Conservation (phyloP, 2,797 vertebrate genomes). For the Aulostomus chinensis region DNA sequence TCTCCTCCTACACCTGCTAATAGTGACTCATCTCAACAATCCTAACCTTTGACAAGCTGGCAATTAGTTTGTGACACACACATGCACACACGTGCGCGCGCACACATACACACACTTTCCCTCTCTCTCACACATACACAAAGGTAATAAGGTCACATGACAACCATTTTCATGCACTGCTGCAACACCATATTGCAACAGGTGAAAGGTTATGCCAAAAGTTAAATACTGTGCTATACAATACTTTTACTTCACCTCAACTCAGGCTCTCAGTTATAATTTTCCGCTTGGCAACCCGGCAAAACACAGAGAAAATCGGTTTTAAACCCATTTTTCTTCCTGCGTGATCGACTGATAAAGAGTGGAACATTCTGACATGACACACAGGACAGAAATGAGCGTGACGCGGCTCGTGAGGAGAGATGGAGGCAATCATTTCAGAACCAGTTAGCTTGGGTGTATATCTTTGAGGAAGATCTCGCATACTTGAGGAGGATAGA, state of each 20-base stretch:
- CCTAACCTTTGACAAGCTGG: background rate
- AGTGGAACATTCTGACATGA: too few species aligned
- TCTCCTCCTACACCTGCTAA: constrained; percentile 1
- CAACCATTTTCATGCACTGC: constrained; percentile 15
- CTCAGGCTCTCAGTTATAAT: too few species aligned
- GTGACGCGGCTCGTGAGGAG: background rate
- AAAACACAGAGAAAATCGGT: background rate
- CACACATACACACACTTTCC: too few species aligned
- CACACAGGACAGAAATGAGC: background rate
- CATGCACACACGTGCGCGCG: too few species aligned
- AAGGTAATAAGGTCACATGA: constrained; percentile 20
- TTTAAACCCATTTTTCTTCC: background rate
- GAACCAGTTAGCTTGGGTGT: background rate
- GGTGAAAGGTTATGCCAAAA: constrained; percentile 19
- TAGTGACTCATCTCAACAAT: constrained; percentile 12
- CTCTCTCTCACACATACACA: background rate
- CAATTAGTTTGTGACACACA: background rate
- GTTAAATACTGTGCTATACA: constrained; percentile 39
- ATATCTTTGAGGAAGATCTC: background rate
- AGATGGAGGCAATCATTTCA: background rate
- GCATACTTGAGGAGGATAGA: too few species aligned
- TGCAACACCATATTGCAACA: constrained; percentile 7
- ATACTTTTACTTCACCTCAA: constrained; percentile 30
- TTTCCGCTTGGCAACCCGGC: constrained; percentile 1
- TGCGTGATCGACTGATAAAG: background rate